Base-by-base conservation (phyloP, 2,888 invertebrate genomes). In the Clostera curtula region DNA sequence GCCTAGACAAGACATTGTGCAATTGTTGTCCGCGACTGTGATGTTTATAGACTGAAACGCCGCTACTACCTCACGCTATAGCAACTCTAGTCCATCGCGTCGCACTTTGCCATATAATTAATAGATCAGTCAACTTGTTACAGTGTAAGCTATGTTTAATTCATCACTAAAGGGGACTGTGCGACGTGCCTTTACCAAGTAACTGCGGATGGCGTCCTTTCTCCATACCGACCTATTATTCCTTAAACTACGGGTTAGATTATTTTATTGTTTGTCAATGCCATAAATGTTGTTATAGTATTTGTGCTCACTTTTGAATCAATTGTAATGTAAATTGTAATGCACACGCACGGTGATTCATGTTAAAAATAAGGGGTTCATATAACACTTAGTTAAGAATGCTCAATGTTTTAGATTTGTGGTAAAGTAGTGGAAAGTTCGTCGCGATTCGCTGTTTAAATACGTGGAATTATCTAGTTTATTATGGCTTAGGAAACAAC, bases 41-140 rank as follows among this genome's bases (percentile, higher is more conserved):
- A 88, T 88, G 86, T 85, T 86, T 79, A 83, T 87, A 87, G 87
- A 87, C 87, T 87, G 87, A 87, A 74, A 82, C 60, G 75, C 83
- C 82, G 70, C 77, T 72, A 76, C 82, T 83, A 83, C 83, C 83
- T 83, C 83, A 79, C 82, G 75, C 75, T 76, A 23, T 71, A 76
- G 67, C 70, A 67, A 61, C 71, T 82, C 82, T 80, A 82, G 82
- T 82, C 82, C 69, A 51, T 61, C 65, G 65, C 71, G 72, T 70
- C 69, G 70, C 67, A 57, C 66, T 55, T 44, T 49, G 62, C 56
- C 58, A 52, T 57, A 49, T 42, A 48, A 29, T 36, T 19, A 15
- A 10, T 29, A 23, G 19, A 24, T 9, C 12, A 23, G 25, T 28
- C 28, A 22, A 22, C 16, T 18, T 14, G 20, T 25, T 30, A 31